Percentiles rank a stretch among this genome's conserved stretches.
phyloP scores from a whole-genome alignment of 37 sponge, comb jelly and placozoan species.

The Chondrilla cf. caribensis region DNA sequence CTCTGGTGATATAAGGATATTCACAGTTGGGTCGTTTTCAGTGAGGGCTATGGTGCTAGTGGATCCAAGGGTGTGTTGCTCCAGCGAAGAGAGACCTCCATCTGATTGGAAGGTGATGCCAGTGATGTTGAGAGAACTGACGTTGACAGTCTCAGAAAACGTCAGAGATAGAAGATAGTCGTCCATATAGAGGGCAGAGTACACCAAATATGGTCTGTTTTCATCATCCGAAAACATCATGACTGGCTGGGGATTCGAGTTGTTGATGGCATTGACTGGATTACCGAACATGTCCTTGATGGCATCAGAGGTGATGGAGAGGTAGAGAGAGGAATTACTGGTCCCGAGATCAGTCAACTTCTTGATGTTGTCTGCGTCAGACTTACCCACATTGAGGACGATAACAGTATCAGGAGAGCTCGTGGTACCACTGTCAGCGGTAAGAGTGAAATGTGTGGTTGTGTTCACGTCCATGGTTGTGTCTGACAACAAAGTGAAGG shows the following conservation, averaged over 20 bases:
- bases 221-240: slow-evolving; percentile 35
- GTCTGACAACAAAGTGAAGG: slow-evolving; percentile 53
- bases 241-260: slow-evolving; percentile 26
- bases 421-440: background rate
- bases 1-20: slow-evolving; percentile 48
- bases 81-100: background rate
- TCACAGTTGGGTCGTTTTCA: slow-evolving; percentile 46
- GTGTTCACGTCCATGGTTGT: slow-evolving; percentile 6
- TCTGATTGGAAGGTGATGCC: slow-evolving; percentile 53
- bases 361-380: slow-evolving; percentile 84
- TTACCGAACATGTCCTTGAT: slow-evolving; percentile 81
- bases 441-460: slow-evolving; percentile 32
- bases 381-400: slow-evolving; percentile 33
- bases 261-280: slow-evolving; percentile 27
- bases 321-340: slow-evolving; percentile 43
- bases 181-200: slow-evolving; percentile 54
- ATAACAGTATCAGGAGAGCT: slow-evolving; percentile 37
- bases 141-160: slow-evolving; percentile 88
- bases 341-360: slow-evolving; percentile 48
- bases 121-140: slow-evolving; percentile 69
- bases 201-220: slow-evolving; percentile 49
- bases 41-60: slow-evolving; percentile 34
- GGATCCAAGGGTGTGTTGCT: slow-evolving; percentile 37
- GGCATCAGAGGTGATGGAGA: slow-evolving; percentile 50
- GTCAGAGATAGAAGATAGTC: slow-evolving; percentile 40